These are phyloP conservation scores for Sarcophaga rosellei DNA, from an alignment of 2,888 invertebrate species.

Conservation along the genomic window DNA sequence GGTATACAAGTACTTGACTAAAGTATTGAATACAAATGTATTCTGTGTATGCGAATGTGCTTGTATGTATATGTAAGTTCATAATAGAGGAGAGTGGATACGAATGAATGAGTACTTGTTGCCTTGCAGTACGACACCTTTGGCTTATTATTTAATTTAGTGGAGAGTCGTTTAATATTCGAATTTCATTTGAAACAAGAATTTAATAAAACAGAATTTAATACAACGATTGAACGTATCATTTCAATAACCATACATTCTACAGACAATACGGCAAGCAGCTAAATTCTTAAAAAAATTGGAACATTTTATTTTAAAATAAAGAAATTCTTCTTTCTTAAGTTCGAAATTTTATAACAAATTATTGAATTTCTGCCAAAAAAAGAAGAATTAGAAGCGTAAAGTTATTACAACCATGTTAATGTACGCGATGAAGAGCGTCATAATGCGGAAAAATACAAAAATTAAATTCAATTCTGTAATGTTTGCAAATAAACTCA, in stretches of 20 bases:
- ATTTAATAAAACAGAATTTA: constrained; percentile 65
- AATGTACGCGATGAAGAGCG: too few relatives aligned
- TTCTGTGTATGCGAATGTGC: background rate
- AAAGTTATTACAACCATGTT: too few relatives aligned
- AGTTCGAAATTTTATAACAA: too few relatives aligned
- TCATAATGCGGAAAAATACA: too few relatives aligned
- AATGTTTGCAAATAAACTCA: too few relatives aligned
- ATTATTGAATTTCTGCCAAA: too few relatives aligned
- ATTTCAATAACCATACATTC: background rate
- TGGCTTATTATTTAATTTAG: constrained; percentile 62
- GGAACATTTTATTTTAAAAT: too few relatives aligned
- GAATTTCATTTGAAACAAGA: constrained; percentile 59
- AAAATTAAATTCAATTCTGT: too few relatives aligned
- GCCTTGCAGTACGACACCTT: constrained; percentile 44
- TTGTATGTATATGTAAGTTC: constrained; percentile 11
- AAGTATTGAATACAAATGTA: background rate
- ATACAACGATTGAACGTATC: too few relatives aligned
- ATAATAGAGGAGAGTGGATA: constrained; percentile 1
- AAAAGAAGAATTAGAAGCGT: too few relatives aligned
- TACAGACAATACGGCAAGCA: background rate
- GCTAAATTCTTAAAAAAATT: too few relatives aligned
- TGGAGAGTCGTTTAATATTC: constrained; percentile 53
- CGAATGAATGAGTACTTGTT: background rate
- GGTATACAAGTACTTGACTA: constrained; percentile 19
- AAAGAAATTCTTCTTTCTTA: too few relatives aligned